Evolutionary conservation across 2,113 vertebrate genomes (phyloP), one percentile per base, ranked within the genome.

Genomic region (Labrus mixtus): DNA sequence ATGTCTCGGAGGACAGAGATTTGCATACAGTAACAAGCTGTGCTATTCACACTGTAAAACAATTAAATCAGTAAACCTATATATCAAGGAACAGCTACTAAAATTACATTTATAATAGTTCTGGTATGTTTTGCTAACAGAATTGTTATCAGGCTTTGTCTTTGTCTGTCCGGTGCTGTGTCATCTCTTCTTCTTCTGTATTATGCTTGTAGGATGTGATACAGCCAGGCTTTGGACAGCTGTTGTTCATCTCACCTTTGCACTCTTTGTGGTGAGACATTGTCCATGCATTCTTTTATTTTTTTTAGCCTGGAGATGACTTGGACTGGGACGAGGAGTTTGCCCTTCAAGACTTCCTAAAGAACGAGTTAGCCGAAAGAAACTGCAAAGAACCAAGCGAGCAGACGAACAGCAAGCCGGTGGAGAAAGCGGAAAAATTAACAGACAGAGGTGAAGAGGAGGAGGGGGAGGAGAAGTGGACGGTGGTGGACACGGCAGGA

Each of bases 311-410:
- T 20, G 84, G 79, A 41, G 91, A 91, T 37, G 92, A 93, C 25
- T 82, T 92, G 66, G 91, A 92, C 74, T 91, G 91, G 92, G 92
- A 92, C 1, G 89, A 93, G 69, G 91, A 93, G 74, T 91, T 93
- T 22, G 89, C 83, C 19, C 66, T 93, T 17, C 88, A 88, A 43
- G 90, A 93, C 41, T 88, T 91, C 51, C 71, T 91, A 53, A 91
- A 84, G 54, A 87, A 68, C 3, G 83, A 88, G 33, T 33, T 69
- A 2, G 78, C n/a, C 0, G 85, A 80, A 51, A 87, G 62, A 58
- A 89, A 84, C 15, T 83, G 78, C 81, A 50, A 25, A 45, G 25
- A 22, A 0, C 76, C 69, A 39, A 75, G 73, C 0, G 46, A 61
- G 0, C 56, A 1, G 46, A 37, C 29, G 0, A 72, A 80, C 4